Percentiles rank a stretch among this genome's conserved stretches.
Evolutionary conservation across 1,140 invertebrate species (phyloP).

Genomic region (Eumaeus atala): DNA sequence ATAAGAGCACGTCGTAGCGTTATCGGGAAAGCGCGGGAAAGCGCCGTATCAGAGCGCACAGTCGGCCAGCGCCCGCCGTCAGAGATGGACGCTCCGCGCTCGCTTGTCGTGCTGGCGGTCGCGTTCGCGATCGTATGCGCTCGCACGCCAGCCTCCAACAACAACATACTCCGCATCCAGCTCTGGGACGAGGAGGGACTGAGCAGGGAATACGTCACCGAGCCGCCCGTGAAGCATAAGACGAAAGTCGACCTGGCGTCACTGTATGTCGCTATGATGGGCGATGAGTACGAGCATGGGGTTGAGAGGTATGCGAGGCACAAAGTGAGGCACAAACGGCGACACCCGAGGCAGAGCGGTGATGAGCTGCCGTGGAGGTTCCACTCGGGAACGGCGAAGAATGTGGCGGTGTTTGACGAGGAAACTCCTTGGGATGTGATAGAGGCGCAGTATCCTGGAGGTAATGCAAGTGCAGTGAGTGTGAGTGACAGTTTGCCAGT

Average conservation of each 20-base stretch:
- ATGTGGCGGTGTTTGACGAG: constrained; percentile 55
- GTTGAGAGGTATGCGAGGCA: constrained; percentile 53
- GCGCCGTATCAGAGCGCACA: constrained; percentile 44
- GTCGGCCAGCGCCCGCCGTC: constrained; percentile 56
- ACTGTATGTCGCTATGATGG: constrained; percentile 60
- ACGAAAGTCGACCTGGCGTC: constrained; percentile 54
- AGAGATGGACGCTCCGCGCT: constrained; percentile 51
- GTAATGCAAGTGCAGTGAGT: constrained; percentile 61
- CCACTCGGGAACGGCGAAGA: constrained; percentile 44
- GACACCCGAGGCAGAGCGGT: constrained; percentile 50
- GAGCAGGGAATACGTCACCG: constrained; percentile 42
- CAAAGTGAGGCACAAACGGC: constrained; percentile 60
- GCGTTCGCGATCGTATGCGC: constrained; percentile 52
- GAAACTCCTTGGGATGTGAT: constrained; percentile 55
- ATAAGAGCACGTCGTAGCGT: constrained; percentile 48
- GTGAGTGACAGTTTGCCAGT: constrained; percentile 39
- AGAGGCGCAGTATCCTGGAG: constrained; percentile 35
- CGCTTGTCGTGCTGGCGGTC: constrained; percentile 45
- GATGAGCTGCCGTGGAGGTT: constrained; percentile 57
- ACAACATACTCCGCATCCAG: constrained; percentile 63
- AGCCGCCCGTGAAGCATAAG: constrained; percentile 37
- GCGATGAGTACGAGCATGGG: constrained; percentile 50
- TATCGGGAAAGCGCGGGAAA: constrained; percentile 70
- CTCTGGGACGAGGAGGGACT: constrained; percentile 64
- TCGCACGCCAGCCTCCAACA: constrained; percentile 58